These are phyloP conservation scores for Synodontis membranacea DNA, from an alignment of 2,113 vertebrate genomes.

Conservation along the genomic window DNA sequence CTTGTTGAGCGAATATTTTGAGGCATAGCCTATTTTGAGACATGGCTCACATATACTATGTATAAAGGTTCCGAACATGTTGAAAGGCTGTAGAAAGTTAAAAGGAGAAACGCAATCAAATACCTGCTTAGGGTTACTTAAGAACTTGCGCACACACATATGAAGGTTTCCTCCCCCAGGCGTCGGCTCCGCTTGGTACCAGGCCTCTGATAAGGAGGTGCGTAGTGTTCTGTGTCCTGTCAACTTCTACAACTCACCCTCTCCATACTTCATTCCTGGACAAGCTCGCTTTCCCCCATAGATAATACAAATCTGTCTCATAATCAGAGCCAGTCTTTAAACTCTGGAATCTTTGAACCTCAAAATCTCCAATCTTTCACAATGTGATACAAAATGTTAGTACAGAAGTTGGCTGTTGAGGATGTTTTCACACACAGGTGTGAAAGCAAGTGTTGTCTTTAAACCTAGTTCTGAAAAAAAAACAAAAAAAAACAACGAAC, in stretches of 20 bases:
- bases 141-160: constrained; percentile 24
- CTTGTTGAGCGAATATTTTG: not conserved
- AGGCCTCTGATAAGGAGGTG: constrained; percentile 70
- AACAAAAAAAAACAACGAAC: not conserved
- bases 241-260: constrained; percentile 57
- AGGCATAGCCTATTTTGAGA: too few relatives aligned
- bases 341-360: not conserved
- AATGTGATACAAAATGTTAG: not conserved
- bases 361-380: not conserved
- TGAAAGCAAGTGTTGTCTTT: not conserved
- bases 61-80: not conserved
- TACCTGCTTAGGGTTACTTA: constrained; percentile 15
- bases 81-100: not conserved
- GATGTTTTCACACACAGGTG: not conserved
- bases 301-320: constrained; percentile 4
- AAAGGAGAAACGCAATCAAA: constrained; percentile 16
- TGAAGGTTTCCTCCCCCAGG: constrained; percentile 27
- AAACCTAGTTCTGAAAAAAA: not conserved
- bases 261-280: constrained; percentile 54
- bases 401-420: not conserved
- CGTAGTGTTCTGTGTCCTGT: constrained; percentile 62
- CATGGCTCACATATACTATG: not conserved
- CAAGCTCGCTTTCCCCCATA: constrained; percentile 29
- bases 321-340: not conserved
- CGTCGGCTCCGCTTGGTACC: constrained; percentile 66